A percentile compares a stretch with the other conserved stretches of the same genome.
These are phyloP conservation scores for Lycaena phlaeas DNA, from an alignment of 2,888 invertebrate species.

Conservation along the genomic window DNA sequence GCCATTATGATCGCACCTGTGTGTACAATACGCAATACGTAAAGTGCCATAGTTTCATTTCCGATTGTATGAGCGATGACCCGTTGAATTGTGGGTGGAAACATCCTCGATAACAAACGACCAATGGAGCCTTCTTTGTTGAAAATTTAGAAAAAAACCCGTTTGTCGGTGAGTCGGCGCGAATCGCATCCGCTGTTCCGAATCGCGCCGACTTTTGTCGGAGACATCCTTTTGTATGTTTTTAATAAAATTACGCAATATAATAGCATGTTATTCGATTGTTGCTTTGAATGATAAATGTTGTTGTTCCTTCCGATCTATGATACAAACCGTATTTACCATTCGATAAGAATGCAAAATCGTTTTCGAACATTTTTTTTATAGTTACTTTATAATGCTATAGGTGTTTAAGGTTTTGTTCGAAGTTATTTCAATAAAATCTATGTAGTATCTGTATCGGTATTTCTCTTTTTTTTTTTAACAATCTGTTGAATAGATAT, in stretches of 20 bases:
- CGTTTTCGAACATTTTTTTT: too few species aligned
- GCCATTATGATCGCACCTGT: conserved; percentile 39
- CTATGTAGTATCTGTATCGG: too few species aligned
- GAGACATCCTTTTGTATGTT: conserved; percentile 53
- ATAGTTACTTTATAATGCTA: too few species aligned
- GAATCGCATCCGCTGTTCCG: conserved; percentile 72
- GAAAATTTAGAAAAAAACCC: conserved; percentile 48
- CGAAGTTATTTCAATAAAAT: too few species aligned
- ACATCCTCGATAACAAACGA: conserved; percentile 63
- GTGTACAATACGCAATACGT: conserved; percentile 36
- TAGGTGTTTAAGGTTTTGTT: too few species aligned
- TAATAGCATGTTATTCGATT: conserved; percentile 67
- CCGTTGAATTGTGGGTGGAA: conserved; percentile 68
- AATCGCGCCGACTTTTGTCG: conserved; percentile 72
- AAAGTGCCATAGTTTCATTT: conserved; percentile 50
- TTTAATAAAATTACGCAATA: conserved; percentile 70
- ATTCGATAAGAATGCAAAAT: neutral
- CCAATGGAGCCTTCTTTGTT: conserved; percentile 33
- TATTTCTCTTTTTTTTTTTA: too few species aligned
- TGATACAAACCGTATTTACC: conserved; percentile 31
- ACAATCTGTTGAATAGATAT: too few species aligned
- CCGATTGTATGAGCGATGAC: conserved; percentile 66
- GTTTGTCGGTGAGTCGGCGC: conserved; percentile 60
- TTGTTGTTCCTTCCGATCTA: conserved; percentile 52
- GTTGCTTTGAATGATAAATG: conserved; percentile 66